Percentiles rank a stretch among this genome's conserved stretches.
Conservation (phyloP, 2,888 invertebrate species). For the Toxonevra muliebris region DNA sequence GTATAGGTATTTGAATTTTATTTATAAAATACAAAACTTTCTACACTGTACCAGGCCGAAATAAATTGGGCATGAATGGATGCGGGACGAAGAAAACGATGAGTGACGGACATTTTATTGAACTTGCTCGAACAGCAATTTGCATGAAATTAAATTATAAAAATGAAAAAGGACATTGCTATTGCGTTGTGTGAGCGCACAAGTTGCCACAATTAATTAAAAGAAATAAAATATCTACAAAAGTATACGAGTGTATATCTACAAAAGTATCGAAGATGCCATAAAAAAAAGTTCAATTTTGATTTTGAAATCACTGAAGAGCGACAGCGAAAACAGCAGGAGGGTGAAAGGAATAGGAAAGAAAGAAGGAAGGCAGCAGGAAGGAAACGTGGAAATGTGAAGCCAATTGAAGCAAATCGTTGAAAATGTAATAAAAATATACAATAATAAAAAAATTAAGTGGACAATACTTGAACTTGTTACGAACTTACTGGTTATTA, state of each 20-base stretch:
- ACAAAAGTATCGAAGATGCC: conserved; percentile 12
- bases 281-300: conserved; percentile 36
- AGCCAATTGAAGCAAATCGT: conserved; percentile 26
- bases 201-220: conserved; percentile 37
- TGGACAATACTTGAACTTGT: background rate
- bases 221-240: conserved; percentile 26
- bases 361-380: background rate
- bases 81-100: too few species aligned
- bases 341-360: conserved; percentile 31
- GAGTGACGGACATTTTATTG: too few species aligned
- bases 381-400: conserved; percentile 9
- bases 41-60: too few species aligned
- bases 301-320: conserved; percentile 25
- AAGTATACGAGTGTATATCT: background rate
- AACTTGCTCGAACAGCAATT: too few species aligned
- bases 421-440: background rate
- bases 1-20: too few species aligned
- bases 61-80: too few species aligned
- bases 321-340: background rate
- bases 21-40: too few species aligned
- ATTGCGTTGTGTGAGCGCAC: conserved; percentile 6
- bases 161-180: too few species aligned
- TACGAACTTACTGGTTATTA: background rate
- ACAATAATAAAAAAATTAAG: background rate
- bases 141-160: too few species aligned